A percentile compares a stretch with the other conserved stretches of the same genome.
Evolutionary conservation across 2,888 invertebrate species (phyloP).

Genomic region (Nasonia oneida): DNA sequence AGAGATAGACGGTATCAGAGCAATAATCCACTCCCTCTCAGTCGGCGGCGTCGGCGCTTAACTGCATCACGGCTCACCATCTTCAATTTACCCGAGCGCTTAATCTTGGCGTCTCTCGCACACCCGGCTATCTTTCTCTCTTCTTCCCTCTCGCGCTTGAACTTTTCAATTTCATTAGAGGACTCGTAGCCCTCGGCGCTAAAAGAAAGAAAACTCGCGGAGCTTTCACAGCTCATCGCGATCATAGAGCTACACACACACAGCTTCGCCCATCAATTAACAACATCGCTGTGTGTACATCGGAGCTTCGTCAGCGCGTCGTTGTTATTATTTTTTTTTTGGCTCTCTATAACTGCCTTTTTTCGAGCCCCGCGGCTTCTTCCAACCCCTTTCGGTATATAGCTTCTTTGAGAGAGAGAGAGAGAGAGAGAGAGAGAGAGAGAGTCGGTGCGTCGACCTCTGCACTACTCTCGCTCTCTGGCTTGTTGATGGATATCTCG

Average conservation of each 20-base stretch:
- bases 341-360: constrained; percentile 42
- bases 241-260: constrained; percentile 5
- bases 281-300: not conserved
- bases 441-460: constrained; percentile 34
- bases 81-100: constrained; percentile 36
- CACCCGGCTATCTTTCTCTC: not conserved
- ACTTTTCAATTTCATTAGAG: constrained; percentile 55
- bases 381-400: constrained; percentile 30
- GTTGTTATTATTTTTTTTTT: constrained; percentile 43
- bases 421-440: too few species aligned
- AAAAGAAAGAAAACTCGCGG: not conserved
- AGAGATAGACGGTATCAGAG: not conserved
- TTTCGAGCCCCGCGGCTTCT: constrained; percentile 16
- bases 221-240: constrained; percentile 31
- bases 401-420: not conserved
- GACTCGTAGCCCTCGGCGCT: not conserved
- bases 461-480: not conserved
- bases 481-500: constrained; percentile 51
- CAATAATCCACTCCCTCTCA: not conserved
- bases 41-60: not conserved
- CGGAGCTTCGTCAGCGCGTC: constrained; percentile 24
- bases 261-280: constrained; percentile 27
- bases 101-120: constrained; percentile 34
- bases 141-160: not conserved
- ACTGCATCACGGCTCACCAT: constrained; percentile 26